Evolutionary conservation across 1,140 invertebrate genomes (phyloP).

Genomic region (Drosophila eugracilis): DNA sequence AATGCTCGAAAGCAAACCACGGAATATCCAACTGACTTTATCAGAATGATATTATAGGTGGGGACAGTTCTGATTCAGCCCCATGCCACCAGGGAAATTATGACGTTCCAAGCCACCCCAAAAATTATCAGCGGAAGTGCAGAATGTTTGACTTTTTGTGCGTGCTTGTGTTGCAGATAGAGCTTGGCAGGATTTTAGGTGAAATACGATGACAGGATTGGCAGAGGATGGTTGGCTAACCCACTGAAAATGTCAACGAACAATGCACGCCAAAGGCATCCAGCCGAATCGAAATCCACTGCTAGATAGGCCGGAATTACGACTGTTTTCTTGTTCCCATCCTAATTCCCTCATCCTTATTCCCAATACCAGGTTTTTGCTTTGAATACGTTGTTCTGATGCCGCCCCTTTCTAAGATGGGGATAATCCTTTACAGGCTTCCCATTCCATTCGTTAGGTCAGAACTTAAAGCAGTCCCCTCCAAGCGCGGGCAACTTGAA

Average conservation of each 20-base stretch:
- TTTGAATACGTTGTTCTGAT: background rate
- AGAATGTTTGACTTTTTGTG: slow-evolving; percentile 36
- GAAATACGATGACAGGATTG: background rate
- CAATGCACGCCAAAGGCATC: slow-evolving; percentile 2
- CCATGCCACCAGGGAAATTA: background rate
- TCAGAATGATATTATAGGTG: slow-evolving; percentile 1
- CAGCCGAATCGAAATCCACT: background rate
- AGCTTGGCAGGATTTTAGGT: background rate
- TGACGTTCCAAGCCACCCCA: background rate
- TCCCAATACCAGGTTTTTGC: background rate
- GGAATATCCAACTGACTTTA: slow-evolving; percentile 10
- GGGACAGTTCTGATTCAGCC: background rate
- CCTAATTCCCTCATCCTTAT: background rate
- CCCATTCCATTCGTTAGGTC: background rate
- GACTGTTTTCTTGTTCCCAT: background rate
- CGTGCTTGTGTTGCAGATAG: slow-evolving; percentile 7
- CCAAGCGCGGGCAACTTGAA: too few species aligned
- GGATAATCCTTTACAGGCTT: background rate
- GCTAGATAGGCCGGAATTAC: background rate
- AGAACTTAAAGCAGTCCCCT: too few species aligned
- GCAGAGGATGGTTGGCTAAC: slow-evolving; percentile 7
- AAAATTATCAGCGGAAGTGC: slow-evolving; percentile 50
- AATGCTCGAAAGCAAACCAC: slow-evolving; percentile 21
- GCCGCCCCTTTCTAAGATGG: background rate
- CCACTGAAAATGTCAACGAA: slow-evolving; percentile 55